These are phyloP conservation scores for Malacoctenus gilli DNA, from an alignment of 2,797 vertebrate species.

Conservation along the genomic window DNA sequence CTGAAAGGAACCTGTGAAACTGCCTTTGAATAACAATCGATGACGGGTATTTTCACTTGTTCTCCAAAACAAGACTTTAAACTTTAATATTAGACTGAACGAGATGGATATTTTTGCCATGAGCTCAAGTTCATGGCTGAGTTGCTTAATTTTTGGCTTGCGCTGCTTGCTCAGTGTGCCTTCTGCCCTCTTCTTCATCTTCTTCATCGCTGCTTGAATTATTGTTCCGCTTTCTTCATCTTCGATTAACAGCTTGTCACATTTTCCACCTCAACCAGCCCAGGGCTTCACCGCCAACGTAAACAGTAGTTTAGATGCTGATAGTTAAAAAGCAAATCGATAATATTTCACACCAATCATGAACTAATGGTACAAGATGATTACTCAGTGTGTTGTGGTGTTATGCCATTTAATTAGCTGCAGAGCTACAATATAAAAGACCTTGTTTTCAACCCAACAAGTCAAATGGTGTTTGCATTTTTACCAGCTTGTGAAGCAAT, in stretches of 20 bases:
- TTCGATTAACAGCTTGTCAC: conserved; percentile 24
- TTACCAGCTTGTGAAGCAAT: conserved; percentile 16
- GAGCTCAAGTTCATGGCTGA: conserved; percentile 42
- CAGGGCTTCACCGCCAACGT: conserved; percentile 29
- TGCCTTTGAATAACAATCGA: conserved; percentile 12
- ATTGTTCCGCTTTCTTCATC: conserved; percentile 38
- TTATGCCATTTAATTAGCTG: background rate
- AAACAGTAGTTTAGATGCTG: background rate
- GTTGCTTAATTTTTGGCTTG: conserved; percentile 52
- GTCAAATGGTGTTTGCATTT: background rate
- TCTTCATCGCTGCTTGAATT: conserved; percentile 44
- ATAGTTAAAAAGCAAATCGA: background rate
- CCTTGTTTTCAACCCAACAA: conserved; percentile 4
- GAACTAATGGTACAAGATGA: background rate
- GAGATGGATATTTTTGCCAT: conserved; percentile 46
- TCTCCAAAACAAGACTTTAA: conserved; percentile 57
- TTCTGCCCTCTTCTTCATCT: conserved; percentile 35
- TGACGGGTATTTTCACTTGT: conserved; percentile 15
- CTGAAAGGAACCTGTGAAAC: conserved; percentile 2
- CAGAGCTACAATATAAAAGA: no score
- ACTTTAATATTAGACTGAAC: conserved; percentile 38
- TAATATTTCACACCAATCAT: conserved; percentile 2
- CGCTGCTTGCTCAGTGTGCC: conserved; percentile 45
- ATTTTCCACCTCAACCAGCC: conserved; percentile 51
- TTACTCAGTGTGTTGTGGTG: conserved; percentile 20